These are phyloP conservation scores for Philereme vetulata DNA, from an alignment of 2,888 invertebrate genomes.

Conservation along the genomic window DNA sequence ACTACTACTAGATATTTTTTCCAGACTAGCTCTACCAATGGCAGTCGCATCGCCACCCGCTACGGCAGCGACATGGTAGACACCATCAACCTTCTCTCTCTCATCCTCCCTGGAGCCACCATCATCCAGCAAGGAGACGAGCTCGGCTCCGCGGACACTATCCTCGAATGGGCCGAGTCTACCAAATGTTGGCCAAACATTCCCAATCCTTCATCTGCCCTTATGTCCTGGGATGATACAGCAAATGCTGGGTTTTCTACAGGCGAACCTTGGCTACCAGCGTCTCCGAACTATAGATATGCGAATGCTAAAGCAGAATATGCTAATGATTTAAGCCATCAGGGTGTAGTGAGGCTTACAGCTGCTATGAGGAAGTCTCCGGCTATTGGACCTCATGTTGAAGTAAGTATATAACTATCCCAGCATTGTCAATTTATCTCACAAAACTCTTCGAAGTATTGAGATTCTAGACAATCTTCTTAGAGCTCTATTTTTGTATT, in stretches of 20 bases:
- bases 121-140: constrained; percentile 93
- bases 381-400: constrained; percentile 70
- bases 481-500: too few relatives aligned
- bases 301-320: constrained; percentile 85
- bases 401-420: constrained; percentile 49
- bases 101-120: constrained; percentile 89
- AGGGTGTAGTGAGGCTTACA: constrained; percentile 61
- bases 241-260: constrained; percentile 75
- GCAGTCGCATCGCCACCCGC: constrained; percentile 82
- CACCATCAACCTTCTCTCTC: constrained; percentile 86
- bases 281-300: constrained; percentile 85
- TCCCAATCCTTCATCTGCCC: constrained; percentile 54
- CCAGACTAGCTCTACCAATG: constrained; percentile 62
- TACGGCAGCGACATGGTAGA: constrained; percentile 86
- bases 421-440: neutral
- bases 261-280: constrained; percentile 87
- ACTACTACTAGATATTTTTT: constrained; percentile 22
- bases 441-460: too few relatives aligned
- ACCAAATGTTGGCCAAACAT: constrained; percentile 79
- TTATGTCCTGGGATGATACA: constrained; percentile 76
- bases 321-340: constrained; percentile 76
- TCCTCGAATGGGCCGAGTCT: constrained; percentile 73
- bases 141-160: constrained; percentile 84
- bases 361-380: constrained; percentile 73
- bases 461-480: too few relatives aligned